phyloP scores from a whole-genome alignment of 2,113 vertebrate species.

The Raja brachyura region DNA sequence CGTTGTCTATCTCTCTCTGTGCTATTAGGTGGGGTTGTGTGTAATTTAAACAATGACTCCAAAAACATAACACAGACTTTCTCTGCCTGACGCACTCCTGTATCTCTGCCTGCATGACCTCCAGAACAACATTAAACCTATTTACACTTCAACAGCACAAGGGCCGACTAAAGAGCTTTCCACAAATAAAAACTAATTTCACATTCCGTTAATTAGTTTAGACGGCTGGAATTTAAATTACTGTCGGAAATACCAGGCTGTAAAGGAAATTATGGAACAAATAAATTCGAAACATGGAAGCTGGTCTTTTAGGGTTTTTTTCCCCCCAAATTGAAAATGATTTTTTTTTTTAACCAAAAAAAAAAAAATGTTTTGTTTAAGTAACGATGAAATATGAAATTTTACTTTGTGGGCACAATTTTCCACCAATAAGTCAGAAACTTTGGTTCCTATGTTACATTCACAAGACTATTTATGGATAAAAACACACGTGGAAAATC shows the following conservation, averaged over 20 bases:
- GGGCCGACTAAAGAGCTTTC: constrained; percentile 37
- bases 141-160: constrained; percentile 36
- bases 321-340: neutral
- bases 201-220: constrained; percentile 69
- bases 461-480: constrained; percentile 17
- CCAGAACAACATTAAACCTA: constrained; percentile 38
- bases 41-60: constrained; percentile 28
- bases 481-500: constrained; percentile 11
- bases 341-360: neutral
- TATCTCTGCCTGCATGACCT: constrained; percentile 36
- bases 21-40: constrained; percentile 26
- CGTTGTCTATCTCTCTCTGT: constrained; percentile 33
- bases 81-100: constrained; percentile 24
- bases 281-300: constrained; percentile 17
- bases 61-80: constrained; percentile 33
- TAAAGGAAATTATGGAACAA: constrained; percentile 27
- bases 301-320: neutral
- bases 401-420: constrained; percentile 13
- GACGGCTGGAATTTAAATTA: constrained; percentile 54
- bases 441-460: constrained; percentile 29
- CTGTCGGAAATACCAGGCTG: constrained; percentile 13
- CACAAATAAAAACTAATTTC: constrained; percentile 58
- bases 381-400: constrained; percentile 31
- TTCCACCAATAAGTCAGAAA: constrained; percentile 18
- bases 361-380: neutral